Base-by-base conservation (phyloP, 2,797 vertebrate species). In the Eutrigla gurnardus region DNA sequence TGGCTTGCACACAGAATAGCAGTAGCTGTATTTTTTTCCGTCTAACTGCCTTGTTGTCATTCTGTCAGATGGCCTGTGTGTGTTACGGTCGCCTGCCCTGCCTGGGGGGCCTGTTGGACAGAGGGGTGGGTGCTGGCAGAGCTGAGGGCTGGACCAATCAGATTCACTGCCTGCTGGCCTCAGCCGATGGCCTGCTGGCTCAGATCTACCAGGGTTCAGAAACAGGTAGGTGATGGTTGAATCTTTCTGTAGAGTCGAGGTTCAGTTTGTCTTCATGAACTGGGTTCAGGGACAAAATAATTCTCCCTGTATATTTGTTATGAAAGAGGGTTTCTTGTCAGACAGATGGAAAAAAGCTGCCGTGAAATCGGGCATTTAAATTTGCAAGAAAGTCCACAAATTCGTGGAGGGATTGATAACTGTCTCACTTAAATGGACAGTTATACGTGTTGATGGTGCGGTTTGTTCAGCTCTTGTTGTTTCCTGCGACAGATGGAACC, bases 121-220 rank as follows among this genome's bases (percentile, higher is more conserved):
- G 96, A 86, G 96, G 93, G 3, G 82, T 92, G 10, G 91, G 90
- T 0, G 88, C 85, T 0, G 91, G 93, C 37, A 93, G 96, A 88
- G 93, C 95, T 0, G 96, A 97, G 61, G 95, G 95, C 80, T 98
- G 97, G 97, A 94, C 95, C 71, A 96, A 95, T 90, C 96, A 98
- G 84, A 90, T 96, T 25, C 96, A 96, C 77, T 95, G 94, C 68
- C 93, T 98, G 10, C 83, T 98, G 77, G 93, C 95, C 64, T 93
- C 96, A 2, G 94, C 97, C 60, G 96, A 96, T 73, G 71, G 80
- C 75, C 83, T 96, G 55, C 91, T 97, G 46, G 90, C 93, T 75
- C 92, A 95, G 57, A 86, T 98, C 52, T 97, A 96, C 57, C 95
- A 96, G 67, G 93, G 93, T 1, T 91, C 94, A 3, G 96, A 97